Base-by-base conservation (phyloP, 2,797 vertebrate species). In the Alfaro cultratus region DNA sequence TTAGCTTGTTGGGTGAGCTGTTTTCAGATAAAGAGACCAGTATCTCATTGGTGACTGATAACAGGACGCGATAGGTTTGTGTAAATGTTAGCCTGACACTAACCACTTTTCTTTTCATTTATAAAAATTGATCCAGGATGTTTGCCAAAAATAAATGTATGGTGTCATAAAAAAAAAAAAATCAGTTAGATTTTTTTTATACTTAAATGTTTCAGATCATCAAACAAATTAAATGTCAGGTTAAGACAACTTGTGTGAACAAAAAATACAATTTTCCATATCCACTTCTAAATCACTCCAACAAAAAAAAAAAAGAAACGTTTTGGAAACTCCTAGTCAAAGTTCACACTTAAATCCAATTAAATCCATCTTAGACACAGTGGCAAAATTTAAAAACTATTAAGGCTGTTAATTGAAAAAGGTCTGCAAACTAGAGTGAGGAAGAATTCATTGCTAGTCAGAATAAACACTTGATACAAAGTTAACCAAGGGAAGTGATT, bases 11-110 rank as follows among this genome's bases (percentile, higher is more conserved):
- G 79, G 47, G n/a, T 60, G 46, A 78, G 83, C 76, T 83, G 72
- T 85, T 83, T 82, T 49, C 72, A 93, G 91, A 94, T 92, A 90
- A 93, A 80, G 34, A 77, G n/a, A 39, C 74, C 71, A 47, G 77
- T 90, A 89, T 88, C 86, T 74, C 78, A 74, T 73, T 53, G 64
- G 16, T 76, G 9, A 60, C 84, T 90, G 93, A 93, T 93, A 93
- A 90, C 43, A 34, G 31, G 60, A 57, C 39, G 31, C 62, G 67
- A 90, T 81, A 80, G 81, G 34, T 36, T 77, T 75, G 70, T 81
- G 87, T 91, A 91, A 94, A 94, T 90, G 91, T 88, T 89, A 70
- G 68, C 74, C 55, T 9, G 39, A 74, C 13, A 10, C n/a, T 3
- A 9, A 57, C 41, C 11, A 72, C 68, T 41, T 41, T 39, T 29